Evolutionary conservation across 2,113 vertebrate genomes (phyloP), one percentile per base, ranked within the genome.

Genomic region (Cervus canadensis): DNA sequence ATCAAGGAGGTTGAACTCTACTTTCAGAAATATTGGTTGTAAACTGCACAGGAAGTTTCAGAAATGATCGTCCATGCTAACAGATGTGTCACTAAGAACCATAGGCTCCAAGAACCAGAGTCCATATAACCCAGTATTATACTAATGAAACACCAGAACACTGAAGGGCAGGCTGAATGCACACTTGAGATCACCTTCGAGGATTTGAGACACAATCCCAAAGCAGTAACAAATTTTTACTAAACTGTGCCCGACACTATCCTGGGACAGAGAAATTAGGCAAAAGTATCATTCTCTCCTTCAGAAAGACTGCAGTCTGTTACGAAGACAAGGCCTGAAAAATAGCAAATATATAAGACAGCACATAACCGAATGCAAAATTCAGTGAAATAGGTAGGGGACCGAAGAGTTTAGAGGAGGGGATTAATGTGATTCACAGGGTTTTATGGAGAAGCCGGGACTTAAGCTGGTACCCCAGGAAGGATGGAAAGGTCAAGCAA

Each of bases 41-140:
- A 94, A 82, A 84, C 13, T 28, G 96, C 25, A 84, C 4, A 76
- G 85, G 54, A 87, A 95, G 62, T 84, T 95, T 93, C 60, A 97
- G 67, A 91, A 71, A 90, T 78, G 48, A 88, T 54, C 33, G 3
- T 60, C 13, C n/a, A 67, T 56, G 89, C 26, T 93, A 91, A 90
- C 25, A 94, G 64, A 94, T 17, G 43, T 64, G 5, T 85, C 54
- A 90, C 62, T 91, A 97, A 91, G 64, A 97, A 62, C 60, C 10
- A 7, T 5, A 89, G 40, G 48, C 43, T 19, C 64, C n/a, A 71
- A 40, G 67, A 71, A 40, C 67, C 67, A 71, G 67, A 71, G 33
- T 84, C 54, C 25, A 74, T 5, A 59, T 76, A 96, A 91, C 21
- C 52, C n/a, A 93, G 26, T 19, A 91, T 14, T 13, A 85, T 16